Evolutionary conservation across 2,888 invertebrate species (phyloP), one percentile per base, ranked within the genome.

Genomic region (Omphaloscelis lunosa): DNA sequence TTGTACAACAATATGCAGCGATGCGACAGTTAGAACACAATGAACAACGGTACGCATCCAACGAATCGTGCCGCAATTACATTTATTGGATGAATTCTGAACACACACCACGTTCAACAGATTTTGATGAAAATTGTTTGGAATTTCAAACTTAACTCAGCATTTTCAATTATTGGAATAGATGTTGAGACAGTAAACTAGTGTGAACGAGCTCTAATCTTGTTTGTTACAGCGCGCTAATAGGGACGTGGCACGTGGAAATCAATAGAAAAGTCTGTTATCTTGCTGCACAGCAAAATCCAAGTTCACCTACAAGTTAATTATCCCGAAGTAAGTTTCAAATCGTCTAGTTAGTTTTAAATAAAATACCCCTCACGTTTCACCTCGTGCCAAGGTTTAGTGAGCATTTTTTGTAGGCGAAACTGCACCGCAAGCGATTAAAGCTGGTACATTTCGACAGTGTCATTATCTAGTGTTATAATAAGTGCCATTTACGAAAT

Each of bases 401-500:
- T 86, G 82, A 88, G 82, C 78, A 82, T 84, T 88, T 89, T 89
- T 88, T 89, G 79, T 85, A 86, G 83, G 88, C 87, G 82, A 89
- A 90, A 89, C 89, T 91, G 90, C 92, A 93, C 91, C 91, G 90
- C 90, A 95, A 94, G 93, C 94, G 90, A 72, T 75, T 72, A 79
- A 94, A 95, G 93, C 94, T 88, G 89, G 88, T 88, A 90, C 84
- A 89, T 90, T 93, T 90, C 87, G 89, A 92, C 89, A 90, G 93
- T 93, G 93, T 91, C 89, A 89, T 90, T 89, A 87, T 90, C 89
- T 89, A 90, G 89, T 88, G 87, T 88, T 88, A 90, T 85, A 90
- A 90, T 90, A 91, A 89, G 94, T 94, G 94, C 92, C 86, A 89
- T 90, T 91, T 84, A 85, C 83, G 86, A 84, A 86, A 87, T 87